phyloP scores from a whole-genome alignment of 2,888 invertebrate genomes.

The Caenorhabditis becei region DNA sequence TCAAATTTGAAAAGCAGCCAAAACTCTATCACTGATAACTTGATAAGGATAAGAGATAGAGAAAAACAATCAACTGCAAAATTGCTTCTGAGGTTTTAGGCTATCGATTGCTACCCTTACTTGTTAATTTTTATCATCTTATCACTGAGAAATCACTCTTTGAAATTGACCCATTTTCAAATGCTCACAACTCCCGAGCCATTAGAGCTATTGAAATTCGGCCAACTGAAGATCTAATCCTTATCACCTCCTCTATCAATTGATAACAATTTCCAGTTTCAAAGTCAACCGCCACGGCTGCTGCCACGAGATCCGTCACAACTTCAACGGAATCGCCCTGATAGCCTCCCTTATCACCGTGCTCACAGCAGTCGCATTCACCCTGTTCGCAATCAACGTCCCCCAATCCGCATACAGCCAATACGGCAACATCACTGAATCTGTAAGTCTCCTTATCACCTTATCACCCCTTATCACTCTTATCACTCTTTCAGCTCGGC shows the following conservation, averaged over 20 bases:
- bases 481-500: neutral
- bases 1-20: neutral
- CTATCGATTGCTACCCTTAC: neutral
- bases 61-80: too few relatives aligned
- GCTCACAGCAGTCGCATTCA: neutral
- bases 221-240: too few relatives aligned
- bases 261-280: neutral
- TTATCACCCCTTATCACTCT: too few relatives aligned
- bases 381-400: neutral
- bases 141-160: too few relatives aligned
- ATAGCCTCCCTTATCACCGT: neutral
- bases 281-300: neutral
- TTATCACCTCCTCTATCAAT: too few relatives aligned
- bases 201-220: too few relatives aligned
- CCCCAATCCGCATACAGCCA: neutral
- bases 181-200: neutral
- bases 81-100: too few relatives aligned
- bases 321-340: neutral
- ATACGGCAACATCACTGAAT: neutral
- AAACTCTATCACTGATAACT: too few relatives aligned
- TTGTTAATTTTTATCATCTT: too few relatives aligned
- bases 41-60: too few relatives aligned
- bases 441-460: neutral
- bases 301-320: neutral
- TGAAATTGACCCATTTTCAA: neutral